Evolutionary conservation across 2,888 invertebrate species (phyloP).

Genomic region (Rhagium mordax): DNA sequence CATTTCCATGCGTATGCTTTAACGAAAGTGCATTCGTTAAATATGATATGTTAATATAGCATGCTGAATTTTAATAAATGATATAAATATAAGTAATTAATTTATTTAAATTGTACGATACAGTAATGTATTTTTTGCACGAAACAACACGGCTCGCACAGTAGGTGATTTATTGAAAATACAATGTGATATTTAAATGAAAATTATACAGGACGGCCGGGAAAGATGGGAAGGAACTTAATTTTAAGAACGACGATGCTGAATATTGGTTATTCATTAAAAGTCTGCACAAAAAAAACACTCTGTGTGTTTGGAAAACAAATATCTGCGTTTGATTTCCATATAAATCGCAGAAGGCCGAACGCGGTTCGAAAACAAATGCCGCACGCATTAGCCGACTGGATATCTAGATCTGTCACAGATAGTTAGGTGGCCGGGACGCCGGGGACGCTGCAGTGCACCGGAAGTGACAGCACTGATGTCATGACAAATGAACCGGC

Average conservation of each 20-base stretch:
- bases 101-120: neutral
- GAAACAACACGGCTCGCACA: no score
- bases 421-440: conserved; percentile 36
- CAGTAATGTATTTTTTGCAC: neutral
- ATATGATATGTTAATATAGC: neutral
- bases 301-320: neutral
- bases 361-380: conserved; percentile 26
- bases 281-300: no score
- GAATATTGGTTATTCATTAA: no score
- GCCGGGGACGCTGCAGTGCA: conserved; percentile 44
- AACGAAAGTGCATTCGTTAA: neutral
- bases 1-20: neutral
- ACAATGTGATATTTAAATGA: no score
- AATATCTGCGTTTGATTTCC: conserved; percentile 13
- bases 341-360: conserved; percentile 31
- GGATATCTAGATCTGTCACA: conserved; percentile 46
- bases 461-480: conserved; percentile 69
- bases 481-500: conserved; percentile 70
- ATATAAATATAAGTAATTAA: neutral
- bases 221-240: no score
- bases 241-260: no score
- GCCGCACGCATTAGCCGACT: conserved; percentile 45
- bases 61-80: neutral
- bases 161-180: no score
- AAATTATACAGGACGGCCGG: no score